A percentile compares a stretch with the other conserved stretches of the same genome.
Conservation (phyloP, 2,113 vertebrate genomes). For the Penelope pileata region DNA sequence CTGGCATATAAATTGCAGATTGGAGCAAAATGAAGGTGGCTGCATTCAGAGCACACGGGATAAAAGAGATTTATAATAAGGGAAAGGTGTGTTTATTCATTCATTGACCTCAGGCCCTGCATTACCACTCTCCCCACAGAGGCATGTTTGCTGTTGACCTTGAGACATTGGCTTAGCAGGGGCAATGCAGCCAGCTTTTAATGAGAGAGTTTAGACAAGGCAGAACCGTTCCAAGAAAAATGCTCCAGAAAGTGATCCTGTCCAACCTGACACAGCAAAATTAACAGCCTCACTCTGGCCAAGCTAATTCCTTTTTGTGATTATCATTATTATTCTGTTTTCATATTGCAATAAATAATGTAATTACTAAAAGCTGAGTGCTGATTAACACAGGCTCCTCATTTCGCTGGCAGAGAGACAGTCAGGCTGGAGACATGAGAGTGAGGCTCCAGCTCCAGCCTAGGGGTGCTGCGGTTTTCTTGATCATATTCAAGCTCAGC, state of each 20-base stretch:
- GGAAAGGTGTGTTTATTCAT: neutral
- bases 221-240: neutral
- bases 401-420: neutral
- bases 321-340: conserved; percentile 14
- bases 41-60: neutral
- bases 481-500: neutral
- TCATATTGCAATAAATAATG: conserved; percentile 19
- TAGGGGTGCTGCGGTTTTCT: neutral
- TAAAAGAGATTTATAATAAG: conserved; percentile 1
- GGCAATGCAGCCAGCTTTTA: neutral
- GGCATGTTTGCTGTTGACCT: neutral
- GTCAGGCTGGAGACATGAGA: neutral
- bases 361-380: neutral
- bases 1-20: conserved; percentile 3
- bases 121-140: neutral
- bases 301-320: neutral
- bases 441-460: neutral
- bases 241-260: neutral
- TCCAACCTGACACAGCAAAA: neutral
- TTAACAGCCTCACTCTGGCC: neutral
- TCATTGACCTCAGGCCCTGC: neutral
- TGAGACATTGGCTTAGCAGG: neutral
- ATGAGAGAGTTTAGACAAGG: neutral
- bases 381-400: neutral
- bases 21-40: neutral